phyloP scores from a whole-genome alignment of 2,113 vertebrate species.

The Octodon degus region DNA sequence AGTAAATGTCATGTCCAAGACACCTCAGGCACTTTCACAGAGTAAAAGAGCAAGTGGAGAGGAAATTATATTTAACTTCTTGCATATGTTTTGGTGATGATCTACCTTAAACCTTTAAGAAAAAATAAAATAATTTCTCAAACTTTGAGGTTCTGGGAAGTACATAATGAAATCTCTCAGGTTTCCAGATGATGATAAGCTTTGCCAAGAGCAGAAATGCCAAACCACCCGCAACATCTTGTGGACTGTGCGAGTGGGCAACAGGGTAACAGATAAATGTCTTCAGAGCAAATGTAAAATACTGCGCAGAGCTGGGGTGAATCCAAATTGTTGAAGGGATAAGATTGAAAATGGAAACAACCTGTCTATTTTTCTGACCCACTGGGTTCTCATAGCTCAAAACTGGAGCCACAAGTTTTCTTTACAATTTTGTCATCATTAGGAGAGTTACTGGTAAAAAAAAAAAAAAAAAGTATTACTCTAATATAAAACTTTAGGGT shows the following conservation, averaged over 20 bases:
- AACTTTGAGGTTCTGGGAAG: conserved; percentile 15
- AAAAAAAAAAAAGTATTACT: neutral
- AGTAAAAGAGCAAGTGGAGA: neutral
- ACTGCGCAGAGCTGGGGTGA: neutral
- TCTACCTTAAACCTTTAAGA: conserved; percentile 33
- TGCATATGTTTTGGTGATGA: neutral
- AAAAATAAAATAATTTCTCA: neutral
- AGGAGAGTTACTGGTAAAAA: conserved; percentile 20
- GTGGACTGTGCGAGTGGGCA: conserved; percentile 54
- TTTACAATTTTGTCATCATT: neutral
- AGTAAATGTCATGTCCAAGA: neutral
- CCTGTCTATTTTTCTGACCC: neutral
- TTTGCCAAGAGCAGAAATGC: conserved; percentile 57
- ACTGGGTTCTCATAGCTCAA: neutral
- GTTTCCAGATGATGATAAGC: conserved; percentile 25
- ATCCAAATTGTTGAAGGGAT: neutral
- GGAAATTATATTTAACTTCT: conserved; percentile 43
- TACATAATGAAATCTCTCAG: neutral
- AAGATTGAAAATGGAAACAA: neutral
- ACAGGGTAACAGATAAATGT: neutral
- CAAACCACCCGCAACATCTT: neutral
- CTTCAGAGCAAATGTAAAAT: neutral
- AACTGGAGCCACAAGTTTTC: neutral
- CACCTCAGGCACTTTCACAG: neutral
- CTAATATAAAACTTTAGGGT: neutral